Percentiles rank a stretch among this genome's conserved stretches.
These are phyloP conservation scores for Chrysopilus asiliformis DNA, from an alignment of 2,888 invertebrate species.

Conservation along the genomic window DNA sequence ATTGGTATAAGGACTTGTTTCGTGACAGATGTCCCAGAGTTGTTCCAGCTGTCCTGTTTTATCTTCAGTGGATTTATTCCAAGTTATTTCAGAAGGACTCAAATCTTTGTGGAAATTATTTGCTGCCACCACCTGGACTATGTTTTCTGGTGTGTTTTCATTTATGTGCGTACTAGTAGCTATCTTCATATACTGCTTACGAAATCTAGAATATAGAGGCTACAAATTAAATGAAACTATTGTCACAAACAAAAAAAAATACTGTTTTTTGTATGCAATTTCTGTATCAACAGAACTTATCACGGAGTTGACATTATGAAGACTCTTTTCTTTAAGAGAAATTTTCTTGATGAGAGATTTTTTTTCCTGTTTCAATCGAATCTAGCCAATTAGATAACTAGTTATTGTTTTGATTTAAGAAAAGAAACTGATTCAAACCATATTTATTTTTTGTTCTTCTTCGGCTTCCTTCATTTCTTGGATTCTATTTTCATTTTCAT, in stretches of 20 bases:
- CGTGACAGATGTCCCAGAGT: conserved; percentile 6
- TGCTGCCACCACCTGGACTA: conserved; percentile 4
- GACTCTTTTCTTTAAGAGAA: background rate
- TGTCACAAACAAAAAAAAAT: too few relatives aligned
- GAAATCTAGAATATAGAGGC: too few relatives aligned
- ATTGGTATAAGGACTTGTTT: conserved; percentile 7
- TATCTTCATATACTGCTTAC: conserved; percentile 3
- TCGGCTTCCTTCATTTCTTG: too few relatives aligned
- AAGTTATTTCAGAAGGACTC: conserved; percentile 9
- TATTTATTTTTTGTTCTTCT: too few relatives aligned
- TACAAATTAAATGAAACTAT: too few relatives aligned
- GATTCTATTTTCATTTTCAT: too few relatives aligned
- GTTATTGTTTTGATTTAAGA: too few relatives aligned
- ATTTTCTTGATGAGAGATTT: conserved; percentile 1
- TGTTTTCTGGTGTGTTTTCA: conserved; percentile 5
- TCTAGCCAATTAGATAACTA: conserved; percentile 1
- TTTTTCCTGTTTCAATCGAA: conserved; percentile 4
- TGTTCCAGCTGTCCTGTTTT: conserved; percentile 4
- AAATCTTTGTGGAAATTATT: conserved; percentile 5
- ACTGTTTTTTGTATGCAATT: conserved; percentile 9
- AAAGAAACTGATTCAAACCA: too few relatives aligned
- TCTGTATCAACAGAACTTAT: conserved; percentile 4
- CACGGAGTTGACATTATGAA: background rate
- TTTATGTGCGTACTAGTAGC: conserved; percentile 6
- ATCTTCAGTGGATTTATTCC: background rate